Conservation (phyloP, 2,113 vertebrate genomes). For the Scatophagus argus region DNA sequence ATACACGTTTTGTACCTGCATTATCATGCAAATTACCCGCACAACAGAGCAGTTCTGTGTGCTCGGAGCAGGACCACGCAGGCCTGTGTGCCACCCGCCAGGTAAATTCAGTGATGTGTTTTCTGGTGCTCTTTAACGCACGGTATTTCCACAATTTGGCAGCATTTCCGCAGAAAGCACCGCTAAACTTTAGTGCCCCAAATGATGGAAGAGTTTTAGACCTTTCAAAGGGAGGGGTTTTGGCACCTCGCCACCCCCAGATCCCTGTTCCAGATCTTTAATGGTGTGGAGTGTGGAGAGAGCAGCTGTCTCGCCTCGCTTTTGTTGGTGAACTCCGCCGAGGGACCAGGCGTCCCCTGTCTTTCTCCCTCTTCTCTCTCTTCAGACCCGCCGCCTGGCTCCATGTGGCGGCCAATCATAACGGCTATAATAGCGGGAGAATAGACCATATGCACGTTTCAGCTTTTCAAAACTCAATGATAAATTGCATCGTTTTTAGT, state of each 20-base stretch:
- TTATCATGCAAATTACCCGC: conserved; percentile 69
- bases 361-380: conserved; percentile 37
- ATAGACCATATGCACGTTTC: conserved; percentile 45
- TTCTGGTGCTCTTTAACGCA: conserved; percentile 49
- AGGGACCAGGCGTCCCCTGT: conserved; percentile 55
- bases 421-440: conserved; percentile 50
- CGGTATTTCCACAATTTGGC: conserved; percentile 46
- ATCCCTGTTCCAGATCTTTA: conserved; percentile 52
- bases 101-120: conserved; percentile 38
- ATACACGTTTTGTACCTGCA: conserved; percentile 38
- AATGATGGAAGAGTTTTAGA: conserved; percentile 52
- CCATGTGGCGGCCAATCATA: conserved; percentile 61
- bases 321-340: conserved; percentile 66
- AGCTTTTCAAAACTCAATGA: conserved; percentile 13
- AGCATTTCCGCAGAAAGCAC: conserved; percentile 27
- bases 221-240: conserved; percentile 74
- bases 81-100: conserved; percentile 45
- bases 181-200: conserved; percentile 54
- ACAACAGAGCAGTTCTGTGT: conserved; percentile 51
- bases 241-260: conserved; percentile 75
- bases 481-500: conserved; percentile 31
- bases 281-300: conserved; percentile 61
- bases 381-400: conserved; percentile 62
- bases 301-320: conserved; percentile 75
- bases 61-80: background rate